Evolutionary conservation across 2,888 invertebrate genomes (phyloP).

Genomic region (Gari tellinella): DNA sequence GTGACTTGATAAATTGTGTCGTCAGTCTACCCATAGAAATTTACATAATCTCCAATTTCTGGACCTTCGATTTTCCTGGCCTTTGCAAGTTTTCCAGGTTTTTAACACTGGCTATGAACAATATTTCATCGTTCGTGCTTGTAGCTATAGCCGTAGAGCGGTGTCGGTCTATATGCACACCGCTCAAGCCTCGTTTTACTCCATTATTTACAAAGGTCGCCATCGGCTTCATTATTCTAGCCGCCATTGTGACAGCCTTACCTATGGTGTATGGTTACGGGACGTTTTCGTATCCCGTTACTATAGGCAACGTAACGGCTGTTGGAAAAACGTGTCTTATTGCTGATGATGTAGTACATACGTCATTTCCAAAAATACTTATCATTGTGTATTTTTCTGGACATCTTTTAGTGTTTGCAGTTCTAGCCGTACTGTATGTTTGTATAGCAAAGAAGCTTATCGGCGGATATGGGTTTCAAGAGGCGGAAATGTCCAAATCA

Average conservation of each 20-base stretch:
- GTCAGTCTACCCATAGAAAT: slow-evolving; percentile 49
- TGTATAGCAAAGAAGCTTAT: slow-evolving; percentile 47
- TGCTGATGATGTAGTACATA: slow-evolving; percentile 34
- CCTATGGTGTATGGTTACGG: slow-evolving; percentile 56
- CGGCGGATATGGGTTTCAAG: slow-evolving; percentile 20
- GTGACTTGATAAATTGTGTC: slow-evolving; percentile 47
- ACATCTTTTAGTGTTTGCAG: slow-evolving; percentile 38
- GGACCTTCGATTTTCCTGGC: slow-evolving; percentile 47
- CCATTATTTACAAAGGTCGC: slow-evolving; percentile 28
- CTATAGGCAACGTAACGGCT: slow-evolving; percentile 30
- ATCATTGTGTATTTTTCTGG: slow-evolving; percentile 47
- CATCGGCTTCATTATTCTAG: slow-evolving; percentile 14
- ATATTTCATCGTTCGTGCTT: slow-evolving; percentile 50
- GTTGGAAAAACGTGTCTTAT: slow-evolving; percentile 48
- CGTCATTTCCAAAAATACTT: slow-evolving; percentile 41
- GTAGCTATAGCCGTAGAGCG: slow-evolving; percentile 54
- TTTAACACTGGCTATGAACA: slow-evolving; percentile 48
- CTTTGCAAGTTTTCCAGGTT: slow-evolving; percentile 47
- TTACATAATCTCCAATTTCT: slow-evolving; percentile 46
- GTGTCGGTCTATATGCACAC: slow-evolving; percentile 49
- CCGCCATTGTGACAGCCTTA: slow-evolving; percentile 39
- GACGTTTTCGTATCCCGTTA: slow-evolving; percentile 32
- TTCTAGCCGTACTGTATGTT: slow-evolving; percentile 36
- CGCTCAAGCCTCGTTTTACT: slow-evolving; percentile 44
- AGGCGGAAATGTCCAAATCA: slow-evolving; percentile 7